Base-by-base conservation (phyloP, 1,140 invertebrate species). In the Centruroides vittatus region DNA sequence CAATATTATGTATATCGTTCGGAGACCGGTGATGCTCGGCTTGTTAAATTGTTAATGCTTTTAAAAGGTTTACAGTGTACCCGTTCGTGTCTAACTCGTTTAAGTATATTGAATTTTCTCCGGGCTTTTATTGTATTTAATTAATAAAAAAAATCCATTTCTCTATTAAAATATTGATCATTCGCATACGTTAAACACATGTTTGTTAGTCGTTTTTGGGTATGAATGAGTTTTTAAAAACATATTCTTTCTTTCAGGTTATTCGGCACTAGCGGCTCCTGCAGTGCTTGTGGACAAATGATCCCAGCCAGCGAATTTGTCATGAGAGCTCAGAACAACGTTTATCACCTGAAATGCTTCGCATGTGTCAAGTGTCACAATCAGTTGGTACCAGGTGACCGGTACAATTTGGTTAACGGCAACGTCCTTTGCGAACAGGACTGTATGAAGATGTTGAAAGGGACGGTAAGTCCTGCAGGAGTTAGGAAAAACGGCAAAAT, bases 271-370 rank as follows among this genome's bases (percentile, higher is more conserved):
- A 81, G 84, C 63, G 89, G 88, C 63, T 84, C 86, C 67, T 95
- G 91, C 75, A 82, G 85, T 69, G 87, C 83, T 68, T 95, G 91
- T 75, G 86, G 86, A 61, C 88, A 90, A 77, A 83, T 81, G 71
- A 95, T 95, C 76, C 88, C 89, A 52, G 84, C 89, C 65, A 88
- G 81, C 76, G 90, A 95, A 74, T 82, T 91, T 73, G 90, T 95
- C 68, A 92, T 92, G 86, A 79, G 86, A 74, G 72, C 67, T 35
- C 73, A 72, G 34, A 76, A 74, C 65, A 77, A 80, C 75, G 89
- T 93, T 69, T 94, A 92, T 81, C 90, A 95, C 80, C 81, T 91
- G 74, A 91, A 90, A 78, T 94, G 90, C 77, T 95, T 95, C 79
- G 82, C 84, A 65, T 95, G 91, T 79, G 89, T 86, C 73, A 92